Percentiles rank a stretch among this genome's conserved stretches.
Conservation (phyloP, 2,888 invertebrate species). For the Nematopogon swammerdamellus region DNA sequence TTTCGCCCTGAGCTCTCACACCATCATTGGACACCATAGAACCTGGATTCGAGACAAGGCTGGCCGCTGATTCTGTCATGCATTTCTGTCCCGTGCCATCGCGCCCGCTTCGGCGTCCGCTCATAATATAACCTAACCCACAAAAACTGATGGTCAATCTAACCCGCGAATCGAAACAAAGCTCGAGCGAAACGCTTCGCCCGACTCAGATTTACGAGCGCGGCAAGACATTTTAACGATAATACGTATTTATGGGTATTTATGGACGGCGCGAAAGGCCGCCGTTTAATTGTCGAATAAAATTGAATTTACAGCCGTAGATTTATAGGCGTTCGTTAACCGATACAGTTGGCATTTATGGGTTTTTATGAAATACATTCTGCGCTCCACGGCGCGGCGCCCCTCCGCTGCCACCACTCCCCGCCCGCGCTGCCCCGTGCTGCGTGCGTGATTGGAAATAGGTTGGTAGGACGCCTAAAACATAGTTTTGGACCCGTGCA, state of each 20-base stretch:
- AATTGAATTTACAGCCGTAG: conserved; percentile 50
- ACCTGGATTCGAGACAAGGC: too few species aligned
- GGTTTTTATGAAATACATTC: conserved; percentile 20
- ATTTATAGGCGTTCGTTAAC: conserved; percentile 27
- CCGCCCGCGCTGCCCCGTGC: not conserved
- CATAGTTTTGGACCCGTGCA: not conserved
- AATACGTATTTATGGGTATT: conserved; percentile 52
- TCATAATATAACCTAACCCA: not conserved
- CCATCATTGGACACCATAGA: too few species aligned
- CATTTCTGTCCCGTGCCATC: not conserved
- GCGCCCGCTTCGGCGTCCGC: too few species aligned
- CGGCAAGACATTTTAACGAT: conserved; percentile 51
- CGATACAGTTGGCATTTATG: conserved; percentile 25
- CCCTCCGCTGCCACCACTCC: not conserved
- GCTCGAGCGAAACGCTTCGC: not conserved
- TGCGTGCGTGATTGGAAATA: not conserved
- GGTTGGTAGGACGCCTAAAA: not conserved
- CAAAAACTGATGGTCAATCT: not conserved
- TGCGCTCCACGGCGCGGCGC: not conserved
- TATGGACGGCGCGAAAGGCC: conserved; percentile 45
- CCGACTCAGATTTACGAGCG: conserved; percentile 36
- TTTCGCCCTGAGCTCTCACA: too few species aligned
- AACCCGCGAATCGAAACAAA: not conserved
- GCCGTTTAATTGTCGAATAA: conserved; percentile 55
- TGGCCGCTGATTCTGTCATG: too few species aligned